Conservation (phyloP, 2,797 vertebrate genomes). For the Nannoperca obscura region DNA sequence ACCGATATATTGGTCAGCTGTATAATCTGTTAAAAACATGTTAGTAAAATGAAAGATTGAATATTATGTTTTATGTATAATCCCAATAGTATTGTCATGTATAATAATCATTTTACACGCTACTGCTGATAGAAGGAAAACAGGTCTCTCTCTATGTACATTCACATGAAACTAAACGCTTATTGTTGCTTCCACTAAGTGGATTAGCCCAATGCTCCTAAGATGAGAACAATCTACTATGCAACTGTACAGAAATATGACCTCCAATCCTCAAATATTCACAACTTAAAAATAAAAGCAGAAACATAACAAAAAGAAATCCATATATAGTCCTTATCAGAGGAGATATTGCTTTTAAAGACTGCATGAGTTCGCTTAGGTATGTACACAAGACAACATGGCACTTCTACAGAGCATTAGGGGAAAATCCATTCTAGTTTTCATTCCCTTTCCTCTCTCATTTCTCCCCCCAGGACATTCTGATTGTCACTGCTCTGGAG, state of each 20-base stretch:
- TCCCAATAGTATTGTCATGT: constrained; percentile 71
- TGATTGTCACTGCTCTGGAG: constrained; percentile 82
- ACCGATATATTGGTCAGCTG: constrained; percentile 80
- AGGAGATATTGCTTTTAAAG: constrained; percentile 86
- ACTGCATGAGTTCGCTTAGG: constrained; percentile 82
- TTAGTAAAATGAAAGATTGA: constrained; percentile 75
- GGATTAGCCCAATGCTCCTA: constrained; percentile 67
- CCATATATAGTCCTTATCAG: constrained; percentile 78
- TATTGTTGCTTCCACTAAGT: constrained; percentile 63
- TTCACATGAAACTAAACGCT: constrained; percentile 77
- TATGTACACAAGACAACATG: constrained; percentile 81
- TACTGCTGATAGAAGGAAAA: constrained; percentile 76
- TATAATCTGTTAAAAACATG: constrained; percentile 75
- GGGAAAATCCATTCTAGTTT: constrained; percentile 66
- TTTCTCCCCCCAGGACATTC: constrained; percentile 69
- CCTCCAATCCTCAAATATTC: constrained; percentile 71
- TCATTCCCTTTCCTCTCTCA: constrained; percentile 48
- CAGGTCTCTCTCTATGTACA: constrained; percentile 73
- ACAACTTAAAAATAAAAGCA: constrained; percentile 62
- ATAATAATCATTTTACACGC: constrained; percentile 75
- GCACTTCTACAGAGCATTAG: constrained; percentile 83
- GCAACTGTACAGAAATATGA: constrained; percentile 77
- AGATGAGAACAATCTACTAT: constrained; percentile 67
- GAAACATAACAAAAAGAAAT: constrained; percentile 63
- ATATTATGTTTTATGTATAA: constrained; percentile 68